A percentile compares a stretch with the other conserved stretches of the same genome.
Evolutionary conservation across 2,797 vertebrate species (phyloP).

Genomic region (Gymnodraco acuticeps): DNA sequence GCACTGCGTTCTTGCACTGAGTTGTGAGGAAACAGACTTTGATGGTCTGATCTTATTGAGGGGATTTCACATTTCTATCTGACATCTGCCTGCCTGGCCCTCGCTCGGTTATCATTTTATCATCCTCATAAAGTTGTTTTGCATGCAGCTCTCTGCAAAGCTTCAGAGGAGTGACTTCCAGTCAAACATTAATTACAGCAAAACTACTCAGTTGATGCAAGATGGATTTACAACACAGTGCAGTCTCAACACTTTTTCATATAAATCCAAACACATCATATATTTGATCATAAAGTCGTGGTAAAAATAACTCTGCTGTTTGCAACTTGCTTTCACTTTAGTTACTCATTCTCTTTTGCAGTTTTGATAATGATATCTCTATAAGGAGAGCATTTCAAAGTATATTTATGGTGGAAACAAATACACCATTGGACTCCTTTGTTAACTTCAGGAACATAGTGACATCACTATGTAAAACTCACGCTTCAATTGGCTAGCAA

Average conservation of each 20-base stretch:
- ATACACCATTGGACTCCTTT: too few species aligned
- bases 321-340: too few species aligned
- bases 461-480: too few species aligned
- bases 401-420: too few species aligned
- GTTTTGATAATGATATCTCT: too few species aligned
- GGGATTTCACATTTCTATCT: conserved; percentile 44
- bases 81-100: conserved; percentile 34
- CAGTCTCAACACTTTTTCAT: not conserved
- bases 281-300: too few species aligned
- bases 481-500: too few species aligned
- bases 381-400: too few species aligned
- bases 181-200: not conserved
- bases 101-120: conserved; percentile 27
- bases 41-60: conserved; percentile 55
- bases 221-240: conserved; percentile 10
- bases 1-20: conserved; percentile 27
- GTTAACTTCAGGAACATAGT: too few species aligned
- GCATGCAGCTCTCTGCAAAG: not conserved
- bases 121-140: conserved; percentile 27
- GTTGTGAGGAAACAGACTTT: conserved; percentile 51
- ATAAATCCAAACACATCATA: not conserved
- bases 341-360: too few species aligned
- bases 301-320: too few species aligned
- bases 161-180: not conserved
- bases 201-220: conserved; percentile 4